These are phyloP conservation scores for Drosophila mimica DNA, from an alignment of 2,888 invertebrate genomes.

Conservation along the genomic window DNA sequence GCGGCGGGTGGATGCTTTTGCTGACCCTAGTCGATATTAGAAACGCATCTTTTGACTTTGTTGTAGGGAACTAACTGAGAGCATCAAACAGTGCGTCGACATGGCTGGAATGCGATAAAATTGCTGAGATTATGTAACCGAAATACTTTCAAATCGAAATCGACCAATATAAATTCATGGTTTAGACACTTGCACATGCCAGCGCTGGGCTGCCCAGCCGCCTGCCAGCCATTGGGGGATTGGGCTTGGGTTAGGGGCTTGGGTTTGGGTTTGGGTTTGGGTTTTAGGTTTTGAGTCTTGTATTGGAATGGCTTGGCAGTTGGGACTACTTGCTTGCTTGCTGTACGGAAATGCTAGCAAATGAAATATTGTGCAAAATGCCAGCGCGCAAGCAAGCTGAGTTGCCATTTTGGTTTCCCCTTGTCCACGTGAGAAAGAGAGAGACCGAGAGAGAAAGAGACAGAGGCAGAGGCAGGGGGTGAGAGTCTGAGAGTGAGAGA, in stretches of 20 bases:
- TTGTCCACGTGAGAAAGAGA: conserved; percentile 13
- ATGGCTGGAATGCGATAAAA: conserved; percentile 72
- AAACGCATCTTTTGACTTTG: conserved; percentile 35
- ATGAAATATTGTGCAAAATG: conserved; percentile 72
- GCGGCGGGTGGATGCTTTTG: background rate
- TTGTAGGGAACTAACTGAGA: conserved; percentile 14
- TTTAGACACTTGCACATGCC: conserved; percentile 76
- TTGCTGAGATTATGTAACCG: conserved; percentile 76
- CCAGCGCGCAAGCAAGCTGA: conserved; percentile 56
- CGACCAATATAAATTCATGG: conserved; percentile 79
- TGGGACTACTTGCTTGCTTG: conserved; percentile 11
- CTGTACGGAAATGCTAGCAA: conserved; percentile 60
- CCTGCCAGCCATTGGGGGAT: background rate
- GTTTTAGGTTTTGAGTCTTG: background rate
- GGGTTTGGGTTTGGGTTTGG: conserved; percentile 1
- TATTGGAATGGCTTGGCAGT: conserved; percentile 24
- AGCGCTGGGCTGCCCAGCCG: conserved; percentile 22
- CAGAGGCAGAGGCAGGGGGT: background rate
- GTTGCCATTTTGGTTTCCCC: conserved; percentile 50
- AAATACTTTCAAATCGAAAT: conserved; percentile 78
- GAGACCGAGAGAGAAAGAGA: background rate
- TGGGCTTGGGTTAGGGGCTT: background rate
- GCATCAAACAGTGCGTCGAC: conserved; percentile 68
- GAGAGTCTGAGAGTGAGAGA: background rate
- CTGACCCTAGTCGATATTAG: conserved; percentile 23